These are phyloP conservation scores for Dolichotis patagonum DNA, from an alignment of 2,113 vertebrate species.

Conservation along the genomic window DNA sequence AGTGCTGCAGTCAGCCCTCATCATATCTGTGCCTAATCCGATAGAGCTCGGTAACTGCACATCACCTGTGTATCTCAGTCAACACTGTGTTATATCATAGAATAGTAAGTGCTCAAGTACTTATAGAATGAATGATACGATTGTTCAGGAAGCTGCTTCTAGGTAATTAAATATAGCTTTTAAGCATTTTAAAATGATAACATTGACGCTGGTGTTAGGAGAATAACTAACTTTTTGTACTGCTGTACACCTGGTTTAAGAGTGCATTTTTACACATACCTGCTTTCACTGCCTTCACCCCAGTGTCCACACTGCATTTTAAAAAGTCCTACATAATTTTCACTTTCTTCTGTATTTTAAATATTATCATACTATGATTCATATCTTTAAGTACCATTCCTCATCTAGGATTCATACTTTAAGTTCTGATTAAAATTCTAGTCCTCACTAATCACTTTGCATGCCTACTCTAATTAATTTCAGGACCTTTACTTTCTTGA, in stretches of 20 bases:
- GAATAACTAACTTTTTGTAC: not conserved
- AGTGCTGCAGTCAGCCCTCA: not conserved
- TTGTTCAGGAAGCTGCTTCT: conserved; percentile 52
- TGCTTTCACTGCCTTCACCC: not conserved
- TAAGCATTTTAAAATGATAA: conserved; percentile 31
- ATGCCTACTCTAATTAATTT: conserved; percentile 45
- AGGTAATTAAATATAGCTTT: not conserved
- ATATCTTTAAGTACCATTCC: not conserved
- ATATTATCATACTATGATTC: not conserved
- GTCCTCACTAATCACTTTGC: not conserved
- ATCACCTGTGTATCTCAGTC: not conserved
- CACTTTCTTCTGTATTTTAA: not conserved
- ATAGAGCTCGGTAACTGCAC: not conserved
- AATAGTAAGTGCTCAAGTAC: not conserved
- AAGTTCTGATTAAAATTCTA: conserved; percentile 59
- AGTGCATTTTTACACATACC: not conserved
- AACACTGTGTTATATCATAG: not conserved
- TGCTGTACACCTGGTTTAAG: not conserved
- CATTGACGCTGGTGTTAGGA: not conserved
- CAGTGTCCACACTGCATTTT: not conserved
- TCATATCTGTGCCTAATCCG: not conserved
- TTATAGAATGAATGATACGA: conserved; percentile 38
- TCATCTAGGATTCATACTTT: conserved; percentile 50
- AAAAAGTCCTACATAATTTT: not conserved
- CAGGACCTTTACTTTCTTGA: conserved; percentile 42